phyloP scores from a whole-genome alignment of 92 coral and sea anemone species.

The Umimayanthus kanabou region DNA sequence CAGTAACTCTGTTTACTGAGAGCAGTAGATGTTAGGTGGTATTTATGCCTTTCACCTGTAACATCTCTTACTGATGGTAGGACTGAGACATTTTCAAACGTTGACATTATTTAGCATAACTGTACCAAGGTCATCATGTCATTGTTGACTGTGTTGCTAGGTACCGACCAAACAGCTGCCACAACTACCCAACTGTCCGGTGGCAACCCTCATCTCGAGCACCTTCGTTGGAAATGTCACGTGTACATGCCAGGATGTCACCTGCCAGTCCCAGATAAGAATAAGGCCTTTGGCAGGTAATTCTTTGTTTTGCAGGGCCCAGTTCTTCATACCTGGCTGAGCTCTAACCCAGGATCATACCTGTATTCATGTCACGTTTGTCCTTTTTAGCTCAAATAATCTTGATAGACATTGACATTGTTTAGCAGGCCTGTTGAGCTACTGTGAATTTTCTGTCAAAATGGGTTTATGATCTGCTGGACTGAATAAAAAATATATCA shows the following conservation, averaged over 20 bases:
- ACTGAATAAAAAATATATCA: no score
- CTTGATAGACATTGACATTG: neutral
- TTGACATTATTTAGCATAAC: neutral
- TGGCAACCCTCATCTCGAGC: conserved; percentile 64
- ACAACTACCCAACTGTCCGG: conserved; percentile 77
- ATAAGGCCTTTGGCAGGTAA: conserved; percentile 78
- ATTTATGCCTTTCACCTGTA: no score
- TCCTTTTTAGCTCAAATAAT: neutral
- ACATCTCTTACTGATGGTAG: neutral
- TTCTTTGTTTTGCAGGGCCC: neutral
- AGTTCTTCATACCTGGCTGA: neutral
- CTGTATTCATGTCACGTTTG: neutral
- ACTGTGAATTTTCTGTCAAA: neutral
- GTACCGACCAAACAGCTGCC: conserved; percentile 69
- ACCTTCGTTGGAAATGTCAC: conserved; percentile 80
- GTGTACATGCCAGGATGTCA: conserved; percentile 78
- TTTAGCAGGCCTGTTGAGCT: neutral
- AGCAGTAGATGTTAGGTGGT: neutral
- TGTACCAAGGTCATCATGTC: neutral
- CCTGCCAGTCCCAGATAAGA: conserved; percentile 71
- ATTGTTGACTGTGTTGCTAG: conserved; percentile 38
- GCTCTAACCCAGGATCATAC: neutral
- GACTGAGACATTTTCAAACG: neutral
- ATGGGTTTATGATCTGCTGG: neutral
- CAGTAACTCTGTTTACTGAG: neutral